Base-by-base conservation (phyloP, 2,113 vertebrate genomes). In the Xyliphius kryptos region DNA sequence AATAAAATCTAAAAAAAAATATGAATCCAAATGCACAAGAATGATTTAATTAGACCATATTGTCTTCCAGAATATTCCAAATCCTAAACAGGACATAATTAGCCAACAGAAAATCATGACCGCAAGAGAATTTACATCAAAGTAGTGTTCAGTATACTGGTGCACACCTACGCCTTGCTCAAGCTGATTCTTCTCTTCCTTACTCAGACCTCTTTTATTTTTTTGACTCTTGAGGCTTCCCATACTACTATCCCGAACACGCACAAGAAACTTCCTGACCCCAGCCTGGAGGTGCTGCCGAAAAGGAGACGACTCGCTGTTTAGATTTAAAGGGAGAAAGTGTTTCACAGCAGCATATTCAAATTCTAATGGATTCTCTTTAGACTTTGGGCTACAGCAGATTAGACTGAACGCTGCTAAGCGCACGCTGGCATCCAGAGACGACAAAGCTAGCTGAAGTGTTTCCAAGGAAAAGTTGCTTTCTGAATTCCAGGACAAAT, bases 251-350 rank as follows among this genome's bases (percentile, higher is more conserved):
- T 95, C 90, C 79, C 93, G 80, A 69, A 93, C 82, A 40, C 91
- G 83, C 6, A 84, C 87, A 68, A 95, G 73, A 19, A 87, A 90
- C 68, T 69, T 91, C 76, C 73, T 85, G 52, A 91, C 61, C 0
- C 59, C 78, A 0, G 88, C 84, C 74, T 95, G 90, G 54, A 95
- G 83, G 65, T 91, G 86, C 69, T 95, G 92, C 44, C 92, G 90
- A 68, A 94, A 95, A 0, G 87, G 83, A 0, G 93, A 89, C 0
- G 89, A 91, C 60, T 90, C 87, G 0, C 87, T 85, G 67, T 88
- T 92, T 7, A 95, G 77, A 78, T 91, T 95, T 63, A 89, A 82
- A 5, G 87, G 88, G 65, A 95, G 72, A 52, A 92, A 93, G 22
- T 36, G 69, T 69, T 9, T 86, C 67, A 93, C 77, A 2, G 88